A percentile compares a stretch with the other conserved stretches of the same genome.
phyloP scores from a whole-genome alignment of 2,888 invertebrate species.

The Meiosimyza decipiens region DNA sequence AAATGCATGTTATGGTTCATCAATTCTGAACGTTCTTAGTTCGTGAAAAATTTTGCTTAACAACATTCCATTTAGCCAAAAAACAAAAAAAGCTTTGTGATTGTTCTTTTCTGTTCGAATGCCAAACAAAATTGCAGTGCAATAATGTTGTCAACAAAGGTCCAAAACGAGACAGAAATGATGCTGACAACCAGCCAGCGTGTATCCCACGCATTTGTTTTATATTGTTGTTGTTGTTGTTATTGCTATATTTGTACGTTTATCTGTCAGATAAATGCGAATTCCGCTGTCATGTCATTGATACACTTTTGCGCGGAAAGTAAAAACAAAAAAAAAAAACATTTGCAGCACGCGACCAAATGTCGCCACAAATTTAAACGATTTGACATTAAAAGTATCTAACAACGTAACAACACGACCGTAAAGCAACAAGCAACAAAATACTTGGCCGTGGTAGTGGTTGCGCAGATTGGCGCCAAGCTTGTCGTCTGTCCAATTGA shows the following conservation, averaged over 20 bases:
- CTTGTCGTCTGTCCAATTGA: too few relatives aligned
- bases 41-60: too few relatives aligned
- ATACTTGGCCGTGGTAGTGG: too few relatives aligned
- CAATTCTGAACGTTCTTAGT: too few relatives aligned
- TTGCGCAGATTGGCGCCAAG: too few relatives aligned
- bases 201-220: constrained; percentile 17
- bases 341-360: constrained; percentile 17
- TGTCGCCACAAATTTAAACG: constrained; percentile 20
- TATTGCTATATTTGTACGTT: background rate
- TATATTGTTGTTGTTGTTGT: background rate
- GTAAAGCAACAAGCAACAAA: too few relatives aligned
- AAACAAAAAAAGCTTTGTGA: too few relatives aligned
- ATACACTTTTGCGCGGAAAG: background rate
- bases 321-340: background rate
- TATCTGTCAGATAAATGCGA: constrained; percentile 18
- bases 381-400: constrained; percentile 15
- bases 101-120: too few relatives aligned
- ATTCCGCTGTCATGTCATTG: constrained; percentile 22
- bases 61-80: too few relatives aligned
- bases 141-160: constrained; percentile 17
- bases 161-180: constrained; percentile 20
- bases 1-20: too few relatives aligned
- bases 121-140: background rate
- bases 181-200: constrained; percentile 4
- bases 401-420: background rate